These are phyloP conservation scores for Acanthochromis polyacanthus DNA, from an alignment of 2,113 vertebrate genomes.

Conservation along the genomic window DNA sequence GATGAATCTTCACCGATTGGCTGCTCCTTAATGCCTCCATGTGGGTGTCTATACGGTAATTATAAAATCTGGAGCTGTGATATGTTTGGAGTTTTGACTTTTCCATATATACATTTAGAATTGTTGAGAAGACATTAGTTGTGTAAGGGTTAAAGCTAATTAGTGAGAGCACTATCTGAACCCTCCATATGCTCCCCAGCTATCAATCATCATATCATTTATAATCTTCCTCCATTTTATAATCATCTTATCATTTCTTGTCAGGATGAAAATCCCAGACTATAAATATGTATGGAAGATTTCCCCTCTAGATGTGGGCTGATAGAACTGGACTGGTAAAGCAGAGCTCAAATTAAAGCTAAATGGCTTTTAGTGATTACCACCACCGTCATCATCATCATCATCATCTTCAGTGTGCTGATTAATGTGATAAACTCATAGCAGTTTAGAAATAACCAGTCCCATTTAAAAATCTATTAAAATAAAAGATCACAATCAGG, in stretches of 20 bases:
- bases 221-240: slow-evolving; percentile 35
- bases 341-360: slow-evolving; percentile 26
- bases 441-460: slow-evolving; percentile 15
- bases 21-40: slow-evolving; percentile 23
- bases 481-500: neutral
- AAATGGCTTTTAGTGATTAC: slow-evolving; percentile 43
- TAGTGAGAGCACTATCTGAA: slow-evolving; percentile 15
- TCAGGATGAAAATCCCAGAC: slow-evolving; percentile 34
- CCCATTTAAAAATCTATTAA: slow-evolving; percentile 18
- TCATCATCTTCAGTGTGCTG: slow-evolving; percentile 23
- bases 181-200: slow-evolving; percentile 25
- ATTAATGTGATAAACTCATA: slow-evolving; percentile 44
- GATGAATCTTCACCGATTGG: slow-evolving; percentile 33
- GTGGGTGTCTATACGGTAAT: slow-evolving; percentile 37
- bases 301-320: slow-evolving; percentile 29
- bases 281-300: slow-evolving; percentile 54
- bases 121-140: slow-evolving; percentile 1
- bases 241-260: slow-evolving; percentile 50
- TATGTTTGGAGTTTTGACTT: neutral
- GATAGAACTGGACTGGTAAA: slow-evolving; percentile 33
- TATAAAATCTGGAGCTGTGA: slow-evolving; percentile 3
- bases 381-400: slow-evolving; percentile 2
- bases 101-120: neutral
- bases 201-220: slow-evolving; percentile 39
- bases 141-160: slow-evolving; percentile 2